Evolutionary conservation across 1,140 invertebrate genomes (phyloP).

Genomic region (Drosophila fuyamai): DNA sequence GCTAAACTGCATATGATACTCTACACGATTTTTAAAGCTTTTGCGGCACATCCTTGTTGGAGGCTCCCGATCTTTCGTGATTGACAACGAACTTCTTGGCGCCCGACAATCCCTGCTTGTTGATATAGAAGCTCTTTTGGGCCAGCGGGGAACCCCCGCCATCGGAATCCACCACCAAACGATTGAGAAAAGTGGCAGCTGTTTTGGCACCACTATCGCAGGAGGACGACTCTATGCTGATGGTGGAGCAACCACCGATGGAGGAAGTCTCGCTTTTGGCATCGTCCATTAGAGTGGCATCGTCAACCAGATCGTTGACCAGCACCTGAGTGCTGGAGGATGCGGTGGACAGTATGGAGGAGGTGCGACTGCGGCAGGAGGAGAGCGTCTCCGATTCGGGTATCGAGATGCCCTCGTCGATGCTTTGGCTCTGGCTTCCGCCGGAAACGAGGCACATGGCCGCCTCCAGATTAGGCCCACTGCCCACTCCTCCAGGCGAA

Average conservation of each 20-base stretch:
- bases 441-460: constrained; percentile 66
- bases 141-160: constrained; percentile 50
- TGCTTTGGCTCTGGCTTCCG: constrained; percentile 68
- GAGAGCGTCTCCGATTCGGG: constrained; percentile 58
- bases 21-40: constrained; percentile 66
- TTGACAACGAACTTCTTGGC: constrained; percentile 74
- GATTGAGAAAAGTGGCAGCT: constrained; percentile 69
- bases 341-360: constrained; percentile 64
- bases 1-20: neutral
- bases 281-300: constrained; percentile 81
- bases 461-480: constrained; percentile 35
- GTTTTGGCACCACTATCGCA: constrained; percentile 70
- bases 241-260: constrained; percentile 71
- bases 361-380: constrained; percentile 71
- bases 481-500: constrained; percentile 54
- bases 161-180: constrained; percentile 63
- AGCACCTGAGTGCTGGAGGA: constrained; percentile 69
- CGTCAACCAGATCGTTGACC: constrained; percentile 68
- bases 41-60: constrained; percentile 63
- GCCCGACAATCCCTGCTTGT: constrained; percentile 70
- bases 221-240: constrained; percentile 75
- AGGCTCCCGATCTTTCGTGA: constrained; percentile 53
- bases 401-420: constrained; percentile 78
- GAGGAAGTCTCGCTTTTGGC: constrained; percentile 79
- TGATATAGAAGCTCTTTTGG: constrained; percentile 75